Base-by-base conservation (phyloP, 2,888 invertebrate genomes). In the Acronicta leporina region DNA sequence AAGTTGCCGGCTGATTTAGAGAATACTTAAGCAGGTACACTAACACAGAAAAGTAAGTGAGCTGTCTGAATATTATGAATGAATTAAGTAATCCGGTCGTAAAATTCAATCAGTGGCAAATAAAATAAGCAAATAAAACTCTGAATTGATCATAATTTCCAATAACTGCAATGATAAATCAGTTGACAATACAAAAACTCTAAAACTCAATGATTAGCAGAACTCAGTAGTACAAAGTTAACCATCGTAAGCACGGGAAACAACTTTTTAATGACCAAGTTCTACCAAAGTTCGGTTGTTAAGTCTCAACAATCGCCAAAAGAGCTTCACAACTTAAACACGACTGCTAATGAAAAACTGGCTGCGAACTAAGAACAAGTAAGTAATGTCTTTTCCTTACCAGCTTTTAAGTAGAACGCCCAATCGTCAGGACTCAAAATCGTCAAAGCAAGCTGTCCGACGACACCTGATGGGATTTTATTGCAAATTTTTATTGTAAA, bases 221-320 rank as follows among this genome's bases (percentile, higher is more conserved):
- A 63, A 69, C 61, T 71, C 68, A 50, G 67, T 71, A 56, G 57
- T 38, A 47, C 55, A 10, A 71, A 81, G 52, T 77, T 75, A 63
- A 74, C 76, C 73, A 73, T 70, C 46, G 68, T 62, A 71, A 77
- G 73, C 76, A 75, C 56, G 61, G 45, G 46, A 45, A 52, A 47
- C 43, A 78, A 84, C 64, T 82, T 80, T 81, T 77, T 82, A 85
- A 85, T 81, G 81, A 75, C 51, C 61, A 80, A 81, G 82, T 82
- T 82, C 64, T 68, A 54, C 49, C 50, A 44, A 73, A 83, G 79
- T 77, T 82, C 69, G 67, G 49, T 70, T 67, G 77, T 67, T 76
- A 75, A 82, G 63, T 53, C 73, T 63, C 71, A 63, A 81, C 77
- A 75, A 78, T 76, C 66, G 70, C 71, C 67, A 63, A 72, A 76